A percentile compares a stretch with the other conserved stretches of the same genome.
Conservation (phyloP, 2,113 vertebrate genomes). For the Mastomys coucha region DNA sequence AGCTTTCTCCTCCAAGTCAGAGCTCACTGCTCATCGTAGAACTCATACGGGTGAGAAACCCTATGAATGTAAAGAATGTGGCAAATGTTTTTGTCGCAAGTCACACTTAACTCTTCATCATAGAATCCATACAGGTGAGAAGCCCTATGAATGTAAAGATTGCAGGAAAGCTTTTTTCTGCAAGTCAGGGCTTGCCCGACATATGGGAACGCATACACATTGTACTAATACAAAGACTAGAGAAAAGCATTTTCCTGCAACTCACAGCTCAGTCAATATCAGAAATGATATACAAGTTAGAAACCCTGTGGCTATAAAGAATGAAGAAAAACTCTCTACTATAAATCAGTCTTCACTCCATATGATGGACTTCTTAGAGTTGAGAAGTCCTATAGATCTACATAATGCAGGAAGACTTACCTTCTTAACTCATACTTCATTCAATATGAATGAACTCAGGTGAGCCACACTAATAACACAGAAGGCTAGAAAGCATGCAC, state of each 20-base stretch:
- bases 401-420: background rate
- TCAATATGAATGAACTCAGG: background rate
- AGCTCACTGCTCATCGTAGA: conserved; percentile 4
- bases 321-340: background rate
- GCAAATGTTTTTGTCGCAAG: conserved; percentile 20
- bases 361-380: background rate
- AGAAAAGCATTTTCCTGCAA: background rate
- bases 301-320: background rate
- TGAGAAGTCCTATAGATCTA: background rate
- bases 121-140: conserved; percentile 2
- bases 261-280: background rate
- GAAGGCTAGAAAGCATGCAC: background rate
- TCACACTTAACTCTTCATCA: conserved; percentile 14
- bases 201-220: background rate
- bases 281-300: background rate
- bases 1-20: conserved; percentile 9
- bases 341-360: background rate
- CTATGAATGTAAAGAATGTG: background rate
- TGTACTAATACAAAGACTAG: background rate
- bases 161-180: background rate
- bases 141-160: conserved; percentile 12
- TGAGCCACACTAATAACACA: background rate
- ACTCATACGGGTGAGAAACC: background rate
- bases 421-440: background rate
- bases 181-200: conserved; percentile 5